Evolutionary conservation across 1,140 invertebrate genomes (phyloP), one percentile per base, ranked within the genome.

Genomic region (Macrosteles quadrilineatus): DNA sequence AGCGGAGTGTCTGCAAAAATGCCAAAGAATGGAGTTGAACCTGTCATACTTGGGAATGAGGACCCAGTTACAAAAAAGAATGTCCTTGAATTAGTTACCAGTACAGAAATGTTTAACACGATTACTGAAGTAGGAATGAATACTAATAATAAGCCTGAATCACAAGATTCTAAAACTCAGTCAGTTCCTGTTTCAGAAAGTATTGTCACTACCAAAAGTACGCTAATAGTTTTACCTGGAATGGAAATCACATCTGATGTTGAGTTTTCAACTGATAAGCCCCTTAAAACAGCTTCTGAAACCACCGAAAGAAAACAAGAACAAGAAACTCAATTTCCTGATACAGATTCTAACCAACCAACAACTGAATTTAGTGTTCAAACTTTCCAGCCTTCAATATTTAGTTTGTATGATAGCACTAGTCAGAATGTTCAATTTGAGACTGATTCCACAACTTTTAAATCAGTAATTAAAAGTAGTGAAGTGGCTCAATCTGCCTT

Each of bases 1-100:
- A 36, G 4, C 14, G 62, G 43, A 68, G 25, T 63, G 3, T 63
- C 66, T 31, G 45, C 30, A 12, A 65, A 71, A 59, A 36, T 36
- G 62, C 62, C 62, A 32, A 64, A 64, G 62, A 64, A 64, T 40
- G 62, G 21, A 9, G 62, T 2, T 40, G 62, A 64, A 64, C 62
- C 62, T 32, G 19, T 36, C 14, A 17, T 64, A 14, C 36, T 30
- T n/a, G 62, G 30, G 2, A 64, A 19, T 4, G 62, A 64, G 14
- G 62, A 32, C 6, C 29, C 62, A 21, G 62, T 64, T 17, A 64
- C 62, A 36, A 64, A 27, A 17, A 30, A 36, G 14, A 40, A 19
- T 64, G 55, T 59, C 27, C 55, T 25, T 59, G 55, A 59, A 2
- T 14, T 43, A 64, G 62, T 43, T 43, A 64, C 62, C 62, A 36